Conservation (phyloP, 2,113 vertebrate genomes). For the Galeopterus variegatus region DNA sequence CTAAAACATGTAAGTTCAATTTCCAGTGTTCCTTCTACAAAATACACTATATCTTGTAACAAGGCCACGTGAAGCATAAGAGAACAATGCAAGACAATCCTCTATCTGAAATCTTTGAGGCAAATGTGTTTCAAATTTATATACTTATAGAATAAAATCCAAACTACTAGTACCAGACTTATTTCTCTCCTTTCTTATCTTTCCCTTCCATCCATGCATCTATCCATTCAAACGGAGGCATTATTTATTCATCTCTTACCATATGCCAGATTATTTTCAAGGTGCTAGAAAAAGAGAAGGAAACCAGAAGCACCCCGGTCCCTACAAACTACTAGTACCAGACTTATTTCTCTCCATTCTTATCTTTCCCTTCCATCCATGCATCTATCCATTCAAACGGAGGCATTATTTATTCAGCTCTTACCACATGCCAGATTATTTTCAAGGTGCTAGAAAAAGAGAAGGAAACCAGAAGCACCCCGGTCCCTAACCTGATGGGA, state of each 20-base stretch:
- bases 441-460: not conserved
- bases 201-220: not conserved
- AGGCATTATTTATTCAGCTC: not conserved
- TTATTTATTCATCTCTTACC: not conserved
- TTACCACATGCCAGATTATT: not conserved
- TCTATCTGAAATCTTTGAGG: not conserved
- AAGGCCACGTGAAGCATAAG: not conserved
- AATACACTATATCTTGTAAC: not conserved
- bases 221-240: not conserved
- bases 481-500: not conserved
- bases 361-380: not conserved
- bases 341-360: not conserved
- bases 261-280: not conserved
- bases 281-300: not conserved
- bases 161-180: not conserved
- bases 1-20: not conserved
- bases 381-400: not conserved
- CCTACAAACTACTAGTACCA: not conserved
- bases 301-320: not conserved
- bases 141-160: not conserved
- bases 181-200: not conserved
- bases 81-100: not conserved
- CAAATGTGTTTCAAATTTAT: not conserved
- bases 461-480: not conserved
- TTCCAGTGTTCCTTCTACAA: not conserved